Percentiles rank a stretch among this genome's conserved stretches.
phyloP scores from a whole-genome alignment of 2,888 invertebrate genomes.

The Tinea trinotella region DNA sequence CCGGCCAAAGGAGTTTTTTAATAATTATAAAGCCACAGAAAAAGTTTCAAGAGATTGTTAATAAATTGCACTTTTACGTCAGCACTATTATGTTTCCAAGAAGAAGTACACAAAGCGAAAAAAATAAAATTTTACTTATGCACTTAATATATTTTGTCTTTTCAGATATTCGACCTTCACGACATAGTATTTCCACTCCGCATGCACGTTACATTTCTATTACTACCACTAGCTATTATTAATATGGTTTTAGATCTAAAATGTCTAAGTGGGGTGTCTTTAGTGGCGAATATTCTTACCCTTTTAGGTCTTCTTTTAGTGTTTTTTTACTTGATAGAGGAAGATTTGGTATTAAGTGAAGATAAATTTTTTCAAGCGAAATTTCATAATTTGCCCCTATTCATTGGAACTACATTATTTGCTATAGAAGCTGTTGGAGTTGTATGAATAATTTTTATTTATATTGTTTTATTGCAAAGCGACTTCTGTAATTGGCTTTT shows the following conservation, averaged over 20 bases:
- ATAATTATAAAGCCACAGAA: too few relatives aligned
- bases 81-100: too few relatives aligned
- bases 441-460: constrained; percentile 55
- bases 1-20: too few relatives aligned
- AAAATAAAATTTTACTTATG: too few relatives aligned
- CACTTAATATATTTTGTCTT: constrained; percentile 16
- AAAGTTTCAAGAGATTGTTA: too few relatives aligned
- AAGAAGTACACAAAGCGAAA: too few relatives aligned
- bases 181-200: constrained; percentile 47
- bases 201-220: constrained; percentile 70
- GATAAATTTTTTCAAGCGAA: constrained; percentile 61
- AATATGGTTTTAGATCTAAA: constrained; percentile 81
- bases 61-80: too few relatives aligned
- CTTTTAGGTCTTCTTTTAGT: constrained; percentile 80
- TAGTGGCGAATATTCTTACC: constrained; percentile 82
- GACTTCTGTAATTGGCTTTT: too few relatives aligned
- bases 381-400: constrained; percentile 77
- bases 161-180: constrained; percentile 65
- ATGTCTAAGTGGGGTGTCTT: constrained; percentile 83
- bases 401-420: constrained; percentile 90
- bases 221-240: constrained; percentile 74
- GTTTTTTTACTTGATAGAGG: constrained; percentile 78
- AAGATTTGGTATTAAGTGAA: constrained; percentile 66
- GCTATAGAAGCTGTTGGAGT: constrained; percentile 87
- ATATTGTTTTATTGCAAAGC: too few relatives aligned